Evolutionary conservation across 2,113 vertebrate species (phyloP).

Genomic region (Accipiter cooperii): DNA sequence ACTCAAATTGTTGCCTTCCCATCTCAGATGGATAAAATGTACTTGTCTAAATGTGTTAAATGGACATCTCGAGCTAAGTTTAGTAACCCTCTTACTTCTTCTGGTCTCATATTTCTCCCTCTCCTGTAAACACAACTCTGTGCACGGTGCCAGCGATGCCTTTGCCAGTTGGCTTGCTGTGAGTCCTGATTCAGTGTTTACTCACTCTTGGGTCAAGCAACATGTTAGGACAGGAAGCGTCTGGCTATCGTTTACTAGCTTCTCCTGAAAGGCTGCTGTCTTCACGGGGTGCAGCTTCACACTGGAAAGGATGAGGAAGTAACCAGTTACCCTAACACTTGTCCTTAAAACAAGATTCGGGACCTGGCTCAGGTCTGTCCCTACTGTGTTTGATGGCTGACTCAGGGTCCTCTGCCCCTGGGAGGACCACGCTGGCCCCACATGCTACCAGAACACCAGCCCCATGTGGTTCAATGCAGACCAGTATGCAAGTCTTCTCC

Average conservation of each 20-base stretch:
- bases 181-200: conserved; percentile 56
- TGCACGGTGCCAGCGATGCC: not conserved
- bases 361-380: not conserved
- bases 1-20: not conserved
- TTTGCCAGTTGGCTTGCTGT: conserved; percentile 59
- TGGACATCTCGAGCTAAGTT: conserved; percentile 48
- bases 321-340: not conserved
- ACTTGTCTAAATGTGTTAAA: conserved; percentile 22
- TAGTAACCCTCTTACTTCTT: conserved; percentile 40
- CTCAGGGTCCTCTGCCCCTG: not conserved
- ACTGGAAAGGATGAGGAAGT: not conserved
- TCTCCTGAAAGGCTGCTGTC: conserved; percentile 22
- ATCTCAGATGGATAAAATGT: conserved; percentile 34
- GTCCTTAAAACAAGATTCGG: not conserved
- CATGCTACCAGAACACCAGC: not conserved
- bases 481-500: not conserved
- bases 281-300: not conserved
- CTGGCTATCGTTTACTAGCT: conserved; percentile 42
- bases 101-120: conserved; percentile 35
- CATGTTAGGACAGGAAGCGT: conserved; percentile 56
- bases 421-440: rapidly evolving
- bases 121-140: conserved; percentile 44
- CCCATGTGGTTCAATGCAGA: rapidly evolving
- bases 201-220: conserved; percentile 49
- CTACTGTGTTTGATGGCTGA: not conserved